These are phyloP conservation scores for Nephrotoma appendiculata DNA, from an alignment of 2,888 invertebrate species.

Conservation along the genomic window DNA sequence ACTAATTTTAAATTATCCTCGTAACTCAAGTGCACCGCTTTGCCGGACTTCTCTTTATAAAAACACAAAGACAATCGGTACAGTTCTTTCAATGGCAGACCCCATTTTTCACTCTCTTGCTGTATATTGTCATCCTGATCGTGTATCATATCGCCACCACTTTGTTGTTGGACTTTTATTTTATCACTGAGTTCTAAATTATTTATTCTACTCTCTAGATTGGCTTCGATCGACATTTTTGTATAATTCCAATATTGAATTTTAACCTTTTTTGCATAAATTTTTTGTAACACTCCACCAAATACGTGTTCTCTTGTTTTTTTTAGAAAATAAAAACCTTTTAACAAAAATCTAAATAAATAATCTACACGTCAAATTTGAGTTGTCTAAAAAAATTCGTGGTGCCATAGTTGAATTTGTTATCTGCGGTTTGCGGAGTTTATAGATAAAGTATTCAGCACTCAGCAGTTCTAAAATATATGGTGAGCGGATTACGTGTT, in stretches of 20 bases:
- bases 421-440: neutral
- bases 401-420: neutral
- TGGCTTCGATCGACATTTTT: neutral
- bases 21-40: conserved; percentile 87
- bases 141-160: neutral
- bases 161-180: neutral
- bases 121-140: neutral
- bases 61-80: conserved; percentile 81
- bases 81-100: conserved; percentile 58
- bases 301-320: neutral
- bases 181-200: neutral
- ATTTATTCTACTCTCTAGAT: conserved; percentile 4
- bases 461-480: neutral
- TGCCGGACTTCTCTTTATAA: conserved; percentile 97
- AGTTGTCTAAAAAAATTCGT: neutral
- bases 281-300: neutral
- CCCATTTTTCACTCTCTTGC: conserved; percentile 40
- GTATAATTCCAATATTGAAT: neutral
- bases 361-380: conserved; percentile 2
- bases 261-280: neutral
- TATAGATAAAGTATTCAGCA: neutral
- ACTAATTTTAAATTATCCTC: conserved; percentile 84
- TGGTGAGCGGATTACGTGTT: too few species aligned
- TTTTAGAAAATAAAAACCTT: neutral
- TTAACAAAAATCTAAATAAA: neutral